phyloP scores from a whole-genome alignment of 1,140 invertebrate species.

The Ganaspis sp. region DNA sequence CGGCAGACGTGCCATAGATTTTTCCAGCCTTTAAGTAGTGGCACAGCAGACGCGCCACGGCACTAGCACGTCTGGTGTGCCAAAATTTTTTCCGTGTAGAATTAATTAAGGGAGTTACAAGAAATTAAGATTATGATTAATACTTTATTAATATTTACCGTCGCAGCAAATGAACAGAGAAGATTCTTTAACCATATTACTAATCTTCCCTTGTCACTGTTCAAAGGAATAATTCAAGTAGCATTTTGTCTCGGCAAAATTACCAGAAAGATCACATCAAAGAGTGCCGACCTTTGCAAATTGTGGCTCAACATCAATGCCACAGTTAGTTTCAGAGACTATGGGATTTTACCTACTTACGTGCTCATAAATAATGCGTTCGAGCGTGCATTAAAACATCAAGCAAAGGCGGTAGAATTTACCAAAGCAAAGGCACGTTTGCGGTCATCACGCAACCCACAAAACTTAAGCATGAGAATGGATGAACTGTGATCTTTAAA shows the following conservation, averaged over 20 bases:
- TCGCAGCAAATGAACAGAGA: neutral
- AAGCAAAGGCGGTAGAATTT: conserved; percentile 56
- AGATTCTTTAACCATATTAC: neutral
- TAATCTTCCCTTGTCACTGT: neutral
- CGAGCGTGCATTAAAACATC: conserved; percentile 59
- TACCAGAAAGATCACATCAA: conserved; percentile 20
- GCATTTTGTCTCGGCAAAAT: conserved; percentile 20
- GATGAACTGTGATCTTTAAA: neutral
- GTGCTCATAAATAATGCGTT: conserved; percentile 61
- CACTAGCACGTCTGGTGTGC: no score
- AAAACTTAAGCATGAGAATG: neutral
- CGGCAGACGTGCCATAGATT: no score
- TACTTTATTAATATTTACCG: neutral
- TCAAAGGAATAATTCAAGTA: conserved; percentile 13
- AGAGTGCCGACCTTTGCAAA: conserved; percentile 9
- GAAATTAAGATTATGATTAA: no score
- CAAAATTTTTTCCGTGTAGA: no score
- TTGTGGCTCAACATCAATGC: conserved; percentile 5
- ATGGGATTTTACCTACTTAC: conserved; percentile 60
- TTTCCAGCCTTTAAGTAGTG: no score
- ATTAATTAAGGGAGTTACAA: no score
- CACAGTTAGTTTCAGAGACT: neutral
- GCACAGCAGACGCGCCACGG: no score
- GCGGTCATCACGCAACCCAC: neutral
- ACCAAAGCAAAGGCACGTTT: conserved; percentile 33